Conservation (phyloP, 2,797 vertebrate species). For the Pelobates cultripes region DNA sequence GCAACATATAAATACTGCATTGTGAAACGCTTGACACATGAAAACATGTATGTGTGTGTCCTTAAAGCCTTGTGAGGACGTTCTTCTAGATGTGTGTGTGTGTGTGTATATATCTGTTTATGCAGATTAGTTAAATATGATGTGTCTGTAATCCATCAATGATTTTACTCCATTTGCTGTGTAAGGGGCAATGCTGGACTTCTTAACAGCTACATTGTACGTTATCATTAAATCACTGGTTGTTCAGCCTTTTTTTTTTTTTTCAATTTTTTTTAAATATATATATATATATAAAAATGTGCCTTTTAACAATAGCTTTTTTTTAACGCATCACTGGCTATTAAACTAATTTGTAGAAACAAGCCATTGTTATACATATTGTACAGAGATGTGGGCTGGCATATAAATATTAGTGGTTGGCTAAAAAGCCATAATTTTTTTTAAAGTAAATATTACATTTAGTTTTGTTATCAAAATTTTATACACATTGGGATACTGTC, state of each 20-base stretch:
- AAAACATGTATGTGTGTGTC: background rate
- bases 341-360: conserved; percentile 9
- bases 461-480: conserved; percentile 26
- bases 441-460: background rate
- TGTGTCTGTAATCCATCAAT: conserved; percentile 19
- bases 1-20: conserved; percentile 13
- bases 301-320: conserved; percentile 21
- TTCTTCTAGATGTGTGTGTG: background rate
- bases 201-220: background rate
- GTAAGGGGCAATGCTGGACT: background rate
- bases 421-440: conserved; percentile 28
- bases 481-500: conserved; percentile 6
- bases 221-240: conserved; percentile 13
- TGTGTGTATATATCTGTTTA: background rate
- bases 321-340: background rate
- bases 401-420: conserved; percentile 23
- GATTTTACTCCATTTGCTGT: conserved; percentile 2
- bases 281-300: conserved; percentile 15
- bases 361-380: conserved; percentile 38
- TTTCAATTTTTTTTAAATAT: no score
- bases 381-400: conserved; percentile 31
- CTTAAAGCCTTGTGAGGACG: background rate
- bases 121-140: conserved; percentile 3
- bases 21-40: background rate
- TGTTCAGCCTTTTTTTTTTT: conserved; percentile 20